Base-by-base conservation (phyloP, 2,888 invertebrate species). In the Automeris io region DNA sequence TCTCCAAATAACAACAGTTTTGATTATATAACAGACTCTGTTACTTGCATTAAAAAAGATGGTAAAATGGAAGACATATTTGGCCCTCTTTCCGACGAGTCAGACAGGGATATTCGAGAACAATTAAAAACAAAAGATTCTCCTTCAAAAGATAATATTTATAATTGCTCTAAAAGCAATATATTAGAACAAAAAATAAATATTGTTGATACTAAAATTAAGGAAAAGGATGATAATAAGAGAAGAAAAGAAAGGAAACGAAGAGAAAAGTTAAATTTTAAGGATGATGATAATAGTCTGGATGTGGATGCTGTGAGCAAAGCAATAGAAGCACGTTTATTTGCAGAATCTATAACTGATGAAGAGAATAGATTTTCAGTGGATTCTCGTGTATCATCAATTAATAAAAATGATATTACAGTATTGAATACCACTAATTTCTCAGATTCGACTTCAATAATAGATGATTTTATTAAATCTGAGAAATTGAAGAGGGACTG, bases 51-150 rank as follows among this genome's bases (percentile, higher is more conserved):
- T 1, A 90, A 92, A 54, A 90, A 93, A 44, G 93, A 93, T 51
- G 94, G 91, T 18, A 93, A 94, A 74, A 93, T 95, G 92, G 94
- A 95, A 70, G 95, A 94, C 53, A 95, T 95, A 44, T 95, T 95
- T 74, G 95, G 95, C 0, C 93, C 95, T 7, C 83, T 95, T 43
- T 95, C 95, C 1, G 95, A 94, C 58, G 93, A 95, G 25, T 87
- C 87, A 1, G 87, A 87, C 43, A 74, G 62, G 61, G 80, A 80
- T 34, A 53, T 60, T 19, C 61, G 46, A 40, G 51, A 35, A 9
- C 45, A 54, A 41, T 44, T 49, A 46, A 59, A 51, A 49, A 60
- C 54, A 45, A 74, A 70, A 53, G 74, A 82, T 12, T 71, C 67
- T 47, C 39, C 62, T 43, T 46, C 59, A 18, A 52, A 61, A 47